phyloP scores from a whole-genome alignment of 2,113 vertebrate species.

The Morone chrysops region DNA sequence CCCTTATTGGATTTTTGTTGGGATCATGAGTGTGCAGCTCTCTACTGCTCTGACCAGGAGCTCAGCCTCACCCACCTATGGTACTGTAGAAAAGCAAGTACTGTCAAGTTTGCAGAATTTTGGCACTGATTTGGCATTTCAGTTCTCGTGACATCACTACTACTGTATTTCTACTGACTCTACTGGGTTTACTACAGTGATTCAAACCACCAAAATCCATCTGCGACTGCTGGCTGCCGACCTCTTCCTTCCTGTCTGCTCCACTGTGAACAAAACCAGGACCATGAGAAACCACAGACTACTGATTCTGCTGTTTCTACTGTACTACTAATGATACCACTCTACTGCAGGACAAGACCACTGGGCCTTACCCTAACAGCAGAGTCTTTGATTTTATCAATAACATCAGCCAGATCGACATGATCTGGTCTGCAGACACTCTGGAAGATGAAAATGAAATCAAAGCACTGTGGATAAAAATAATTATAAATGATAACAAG shows the following conservation, averaged over 20 bases:
- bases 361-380: neutral
- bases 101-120: too few species aligned
- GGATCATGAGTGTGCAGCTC: too few species aligned
- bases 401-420: neutral
- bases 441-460: neutral
- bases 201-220: conserved; percentile 75
- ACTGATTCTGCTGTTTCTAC: neutral
- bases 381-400: neutral
- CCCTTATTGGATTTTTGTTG: too few species aligned
- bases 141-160: neutral
- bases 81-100: too few species aligned
- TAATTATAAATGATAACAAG: neutral
- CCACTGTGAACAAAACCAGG: conserved; percentile 87
- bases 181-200: neutral
- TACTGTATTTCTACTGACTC: neutral
- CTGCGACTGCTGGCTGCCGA: conserved; percentile 81
- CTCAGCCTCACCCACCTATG: too few species aligned
- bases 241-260: conserved; percentile 92
- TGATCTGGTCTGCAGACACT: neutral
- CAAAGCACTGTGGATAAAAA: neutral
- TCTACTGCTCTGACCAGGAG: too few species aligned
- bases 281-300: conserved; percentile 45
- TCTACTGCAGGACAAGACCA: too few species aligned
- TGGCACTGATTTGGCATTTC: too few species aligned
- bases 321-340: too few species aligned